A percentile compares a stretch with the other conserved stretches of the same genome.
These are phyloP conservation scores for Frankliniella intonsa DNA, from an alignment of 2,888 invertebrate species.

Conservation along the genomic window DNA sequence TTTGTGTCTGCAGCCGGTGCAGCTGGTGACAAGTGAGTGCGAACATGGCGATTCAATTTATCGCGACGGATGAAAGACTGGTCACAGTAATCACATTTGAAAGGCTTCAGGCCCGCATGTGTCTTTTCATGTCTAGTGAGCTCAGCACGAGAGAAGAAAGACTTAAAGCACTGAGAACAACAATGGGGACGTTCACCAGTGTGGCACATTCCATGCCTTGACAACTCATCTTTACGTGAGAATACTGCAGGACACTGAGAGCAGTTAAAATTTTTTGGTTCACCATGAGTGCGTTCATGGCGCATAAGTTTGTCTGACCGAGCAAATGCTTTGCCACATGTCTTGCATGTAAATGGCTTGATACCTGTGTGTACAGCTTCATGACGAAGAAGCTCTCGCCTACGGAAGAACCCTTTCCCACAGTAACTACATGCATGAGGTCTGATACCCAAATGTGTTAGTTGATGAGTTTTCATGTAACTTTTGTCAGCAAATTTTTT, in stretches of 20 bases:
- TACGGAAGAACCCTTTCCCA: slow-evolving; percentile 30
- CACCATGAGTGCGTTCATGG: slow-evolving; percentile 30
- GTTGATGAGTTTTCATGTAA: slow-evolving; percentile 29
- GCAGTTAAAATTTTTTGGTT: slow-evolving; percentile 19
- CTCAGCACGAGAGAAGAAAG: slow-evolving; percentile 28
- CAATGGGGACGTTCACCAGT: slow-evolving; percentile 31
- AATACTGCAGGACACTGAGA: slow-evolving; percentile 29
- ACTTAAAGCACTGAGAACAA: slow-evolving; percentile 29
- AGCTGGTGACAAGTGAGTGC: slow-evolving; percentile 27
- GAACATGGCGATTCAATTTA: slow-evolving; percentile 31
- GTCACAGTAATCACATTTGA: slow-evolving; percentile 32
- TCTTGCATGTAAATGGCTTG: slow-evolving; percentile 30
- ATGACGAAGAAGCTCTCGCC: slow-evolving; percentile 31
- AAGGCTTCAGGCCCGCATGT: slow-evolving; percentile 30
- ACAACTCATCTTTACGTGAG: slow-evolving; percentile 27
- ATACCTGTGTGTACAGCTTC: slow-evolving; percentile 32
- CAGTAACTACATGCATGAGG: slow-evolving; percentile 32
- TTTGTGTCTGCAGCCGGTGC: not conserved
- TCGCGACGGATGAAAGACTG: slow-evolving; percentile 31
- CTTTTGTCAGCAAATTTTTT: slow-evolving; percentile 28
- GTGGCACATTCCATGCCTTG: slow-evolving; percentile 20
- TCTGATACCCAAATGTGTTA: slow-evolving; percentile 28
- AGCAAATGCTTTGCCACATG: slow-evolving; percentile 30
- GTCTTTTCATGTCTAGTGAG: slow-evolving; percentile 27
- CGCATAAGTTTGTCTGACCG: slow-evolving; percentile 33